A percentile compares a stretch with the other conserved stretches of the same genome.
Conservation (phyloP, 2,888 invertebrate species). For the Lycaena phlaeas region DNA sequence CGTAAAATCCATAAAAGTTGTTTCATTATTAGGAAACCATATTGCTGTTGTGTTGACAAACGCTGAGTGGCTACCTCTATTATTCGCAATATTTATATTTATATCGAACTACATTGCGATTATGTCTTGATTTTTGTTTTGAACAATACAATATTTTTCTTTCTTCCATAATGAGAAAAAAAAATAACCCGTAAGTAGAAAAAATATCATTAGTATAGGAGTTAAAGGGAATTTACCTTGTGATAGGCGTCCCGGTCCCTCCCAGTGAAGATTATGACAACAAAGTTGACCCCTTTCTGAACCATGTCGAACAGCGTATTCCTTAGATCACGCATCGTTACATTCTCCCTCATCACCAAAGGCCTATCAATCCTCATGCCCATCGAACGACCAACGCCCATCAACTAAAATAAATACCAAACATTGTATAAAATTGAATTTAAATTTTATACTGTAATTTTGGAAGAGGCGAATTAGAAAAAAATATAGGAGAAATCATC, state of each 20-base stretch:
- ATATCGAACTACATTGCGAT: too few relatives aligned
- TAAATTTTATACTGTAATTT: not conserved
- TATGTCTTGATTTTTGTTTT: too few relatives aligned
- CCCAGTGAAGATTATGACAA: conserved; percentile 75
- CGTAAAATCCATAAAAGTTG: too few relatives aligned
- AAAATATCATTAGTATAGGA: too few relatives aligned
- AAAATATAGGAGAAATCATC: too few relatives aligned
- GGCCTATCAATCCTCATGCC: conserved; percentile 45
- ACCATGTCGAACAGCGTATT: conserved; percentile 28
- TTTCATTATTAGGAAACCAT: too few relatives aligned
- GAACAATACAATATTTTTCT: conserved; percentile 2
- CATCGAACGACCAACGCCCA: conserved; percentile 32
- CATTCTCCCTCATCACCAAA: conserved; percentile 27
- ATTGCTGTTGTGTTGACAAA: too few relatives aligned
- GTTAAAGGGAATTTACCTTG: too few relatives aligned
- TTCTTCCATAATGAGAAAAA: not conserved
- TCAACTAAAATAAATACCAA: conserved; percentile 31
- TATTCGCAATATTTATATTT: too few relatives aligned
- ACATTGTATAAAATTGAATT: too few relatives aligned
- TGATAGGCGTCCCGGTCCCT: conserved; percentile 58
- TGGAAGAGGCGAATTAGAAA: not conserved
- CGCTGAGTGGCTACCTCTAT: too few relatives aligned
- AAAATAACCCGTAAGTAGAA: too few relatives aligned
- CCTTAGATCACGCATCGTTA: conserved; percentile 29
- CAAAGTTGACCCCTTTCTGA: conserved; percentile 47